Evolutionary conservation across 2,797 vertebrate genomes (phyloP), one percentile per base, ranked within the genome.

Genomic region (Hypotaenidia okinawae): DNA sequence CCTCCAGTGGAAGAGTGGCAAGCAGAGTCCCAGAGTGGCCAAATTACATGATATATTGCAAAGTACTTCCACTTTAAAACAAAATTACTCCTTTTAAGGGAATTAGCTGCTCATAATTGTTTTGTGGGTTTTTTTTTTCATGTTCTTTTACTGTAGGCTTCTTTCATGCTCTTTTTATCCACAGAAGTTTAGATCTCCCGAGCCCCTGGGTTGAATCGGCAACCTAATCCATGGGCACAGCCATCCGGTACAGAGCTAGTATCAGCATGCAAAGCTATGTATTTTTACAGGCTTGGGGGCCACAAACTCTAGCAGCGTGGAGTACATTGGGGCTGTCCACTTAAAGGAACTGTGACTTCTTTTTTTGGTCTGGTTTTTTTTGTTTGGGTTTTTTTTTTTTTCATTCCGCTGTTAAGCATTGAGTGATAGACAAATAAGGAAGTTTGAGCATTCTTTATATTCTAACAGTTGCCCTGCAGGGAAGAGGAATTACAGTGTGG

Each of bases 401-500:
- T 57, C 6, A 73, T 82, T 37, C 35, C 4, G 72, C 58, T 81
- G 75, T 81, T 90, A 23, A 90, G 30, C 75, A 45, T 5, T 82
- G n/a, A 51, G 43, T 2, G 47, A 84, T 86, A 93, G 94, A 81
- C 35, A 72, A 64, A 69, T 47, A 70, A 91, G 96, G 95, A 96
- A 96, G 94, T 95, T 27, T 78, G 51, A 89, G 16, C 68, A 51
- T 72, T 78, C 41, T 89, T 84, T 75, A 6, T 87, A 37, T 69
- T 90, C 54, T 93, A 73, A 49, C 87, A 80, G 54, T 70, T 94
- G 24, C 49, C 33, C 72, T 51, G 52, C 28, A 28, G 23, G 49
- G 17, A 22, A 58, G 43, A 64, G 86, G 54, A 25, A 33, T 32
- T 72, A 24, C 21, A n/a, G 22, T 49, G 24, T 84, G 49, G 17